phyloP scores from a whole-genome alignment of 2,888 invertebrate genomes.

The Hipparchia sbordonii region DNA sequence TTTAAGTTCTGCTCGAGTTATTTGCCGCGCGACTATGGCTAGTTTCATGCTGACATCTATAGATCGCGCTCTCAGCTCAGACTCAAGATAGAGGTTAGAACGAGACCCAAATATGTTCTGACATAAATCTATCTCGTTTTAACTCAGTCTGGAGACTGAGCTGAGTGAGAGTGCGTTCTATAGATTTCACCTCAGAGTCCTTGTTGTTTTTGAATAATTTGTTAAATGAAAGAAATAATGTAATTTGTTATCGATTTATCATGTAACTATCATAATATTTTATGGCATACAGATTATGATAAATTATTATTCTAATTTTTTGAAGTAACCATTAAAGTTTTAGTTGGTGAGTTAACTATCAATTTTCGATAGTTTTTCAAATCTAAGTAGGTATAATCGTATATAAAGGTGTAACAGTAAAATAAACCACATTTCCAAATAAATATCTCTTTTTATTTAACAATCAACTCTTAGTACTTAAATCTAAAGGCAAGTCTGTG shows the following conservation, averaged over 20 bases:
- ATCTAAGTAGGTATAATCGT: not conserved
- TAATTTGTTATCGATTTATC: not conserved
- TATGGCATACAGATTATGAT: not conserved
- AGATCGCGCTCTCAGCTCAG: too few species aligned
- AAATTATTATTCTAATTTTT: not conserved
- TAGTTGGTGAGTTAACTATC: not conserved
- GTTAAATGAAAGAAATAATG: not conserved
- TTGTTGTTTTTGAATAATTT: not conserved
- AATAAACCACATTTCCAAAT: constrained; percentile 37
- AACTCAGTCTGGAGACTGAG: too few species aligned
- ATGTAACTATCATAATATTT: not conserved
- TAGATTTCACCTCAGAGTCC: too few species aligned
- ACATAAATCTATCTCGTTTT: too few species aligned
- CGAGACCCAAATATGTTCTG: too few species aligned
- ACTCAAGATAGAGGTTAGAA: too few species aligned
- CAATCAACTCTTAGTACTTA: constrained; percentile 81
- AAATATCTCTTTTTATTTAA: constrained; percentile 51
- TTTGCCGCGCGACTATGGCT: too few species aligned
- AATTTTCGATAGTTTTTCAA: not conserved
- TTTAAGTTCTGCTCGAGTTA: not conserved
- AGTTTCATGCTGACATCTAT: too few species aligned
- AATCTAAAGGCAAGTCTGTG: constrained; percentile 84
- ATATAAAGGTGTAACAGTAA: constrained; percentile 27
- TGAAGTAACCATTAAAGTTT: not conserved
- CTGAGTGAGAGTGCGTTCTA: too few species aligned